These are phyloP conservation scores for Epinotia ramella DNA, from an alignment of 2,888 invertebrate species.

Conservation along the genomic window DNA sequence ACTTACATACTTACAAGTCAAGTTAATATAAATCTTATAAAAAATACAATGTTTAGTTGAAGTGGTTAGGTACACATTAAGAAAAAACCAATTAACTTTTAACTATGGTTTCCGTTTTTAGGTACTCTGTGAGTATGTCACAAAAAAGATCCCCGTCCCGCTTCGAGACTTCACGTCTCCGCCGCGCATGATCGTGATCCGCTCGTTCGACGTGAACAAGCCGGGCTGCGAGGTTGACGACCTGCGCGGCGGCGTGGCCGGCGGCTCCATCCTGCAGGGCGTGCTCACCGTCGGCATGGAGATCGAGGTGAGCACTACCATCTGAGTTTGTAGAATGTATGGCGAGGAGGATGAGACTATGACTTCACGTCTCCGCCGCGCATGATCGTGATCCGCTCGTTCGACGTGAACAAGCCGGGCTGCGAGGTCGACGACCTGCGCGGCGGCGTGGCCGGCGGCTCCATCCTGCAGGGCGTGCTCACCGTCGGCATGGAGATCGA, in stretches of 20 bases:
- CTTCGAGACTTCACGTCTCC: conserved; percentile 97
- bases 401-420: conserved; percentile 89
- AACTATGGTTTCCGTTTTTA: conserved; percentile 51
- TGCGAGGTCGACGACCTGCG: conserved; percentile 99
- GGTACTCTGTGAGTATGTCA: conserved; percentile 98
- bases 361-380: no score
- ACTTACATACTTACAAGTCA: no score
- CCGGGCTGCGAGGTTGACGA: conserved; percentile 99
- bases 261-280: conserved; percentile 98
- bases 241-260: conserved; percentile 99
- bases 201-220: conserved; percentile 99
- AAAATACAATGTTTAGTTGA: no score
- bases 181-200: conserved; percentile 97
- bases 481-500: conserved; percentile 99
- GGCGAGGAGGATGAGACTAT: no score
- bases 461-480: conserved; percentile 97
- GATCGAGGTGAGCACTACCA: conserved; percentile 90
- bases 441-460: conserved; percentile 99
- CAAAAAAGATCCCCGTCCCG: conserved; percentile 99
- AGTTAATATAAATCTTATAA: no score
- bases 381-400: no score
- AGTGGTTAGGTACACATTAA: no score
- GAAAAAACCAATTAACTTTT: no score
- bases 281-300: conserved; percentile 99
- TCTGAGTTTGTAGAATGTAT: no score